Percentiles rank a stretch among this genome's conserved stretches.
Evolutionary conservation across 2,113 vertebrate species (phyloP).

Genomic region (Cepphus grylle): DNA sequence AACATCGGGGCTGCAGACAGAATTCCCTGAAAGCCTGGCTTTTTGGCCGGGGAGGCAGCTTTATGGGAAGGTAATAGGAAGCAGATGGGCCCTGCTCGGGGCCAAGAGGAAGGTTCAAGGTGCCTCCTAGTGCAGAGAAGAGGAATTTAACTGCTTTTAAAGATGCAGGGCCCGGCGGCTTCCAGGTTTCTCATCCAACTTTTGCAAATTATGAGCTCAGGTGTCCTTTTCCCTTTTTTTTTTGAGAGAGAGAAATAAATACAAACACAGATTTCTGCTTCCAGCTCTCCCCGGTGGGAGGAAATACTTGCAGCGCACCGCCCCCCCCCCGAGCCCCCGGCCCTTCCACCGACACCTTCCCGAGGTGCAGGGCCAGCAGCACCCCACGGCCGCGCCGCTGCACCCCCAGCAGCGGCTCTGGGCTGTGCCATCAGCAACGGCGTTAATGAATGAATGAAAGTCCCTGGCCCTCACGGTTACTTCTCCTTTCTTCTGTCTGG

Average conservation of each 20-base stretch:
- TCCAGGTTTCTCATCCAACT: conserved; percentile 57
- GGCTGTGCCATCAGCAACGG: neutral
- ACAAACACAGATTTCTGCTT: conserved; percentile 2
- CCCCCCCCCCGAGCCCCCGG: too few species aligned
- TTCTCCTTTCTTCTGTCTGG: neutral
- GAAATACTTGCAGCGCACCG: neutral
- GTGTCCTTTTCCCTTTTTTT: neutral
- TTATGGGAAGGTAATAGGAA: conserved; percentile 65
- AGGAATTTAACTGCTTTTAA: conserved; percentile 67
- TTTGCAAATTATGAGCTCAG: conserved; percentile 54
- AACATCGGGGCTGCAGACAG: conserved; percentile 57
- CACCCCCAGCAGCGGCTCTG: neutral
- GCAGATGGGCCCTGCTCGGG: conserved; percentile 57
- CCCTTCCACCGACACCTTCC: neutral
- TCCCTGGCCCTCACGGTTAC: fast-evolving
- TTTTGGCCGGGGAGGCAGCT: conserved; percentile 11
- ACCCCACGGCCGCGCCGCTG: neutral
- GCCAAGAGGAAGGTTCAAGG: conserved; percentile 67
- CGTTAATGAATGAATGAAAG: neutral
- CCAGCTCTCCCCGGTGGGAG: neutral
- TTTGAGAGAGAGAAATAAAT: neutral
- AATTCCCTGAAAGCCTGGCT: conserved; percentile 60
- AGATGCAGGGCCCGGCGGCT: neutral
- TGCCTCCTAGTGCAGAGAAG: conserved; percentile 64
- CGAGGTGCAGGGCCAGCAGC: fast-evolving